Evolutionary conservation across 2,113 vertebrate species (phyloP).

Genomic region (Podiceps cristatus): DNA sequence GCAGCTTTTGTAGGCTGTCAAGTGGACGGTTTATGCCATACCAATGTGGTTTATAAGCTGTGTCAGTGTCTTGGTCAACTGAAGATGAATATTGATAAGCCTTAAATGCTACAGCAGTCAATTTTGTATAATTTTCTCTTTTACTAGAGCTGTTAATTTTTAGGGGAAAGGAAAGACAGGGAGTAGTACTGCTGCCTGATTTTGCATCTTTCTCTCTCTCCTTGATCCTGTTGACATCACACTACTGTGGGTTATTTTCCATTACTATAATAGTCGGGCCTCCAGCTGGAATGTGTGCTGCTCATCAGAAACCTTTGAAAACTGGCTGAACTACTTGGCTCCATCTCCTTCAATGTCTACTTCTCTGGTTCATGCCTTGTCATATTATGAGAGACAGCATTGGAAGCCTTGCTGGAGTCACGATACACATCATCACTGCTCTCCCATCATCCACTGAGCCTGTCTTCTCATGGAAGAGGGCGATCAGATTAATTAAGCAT

Average conservation of each 20-base stretch:
- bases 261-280: background rate
- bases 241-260: background rate
- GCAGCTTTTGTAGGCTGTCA: constrained; percentile 6
- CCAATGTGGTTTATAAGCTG: background rate
- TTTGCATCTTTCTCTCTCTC: background rate
- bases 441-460: background rate
- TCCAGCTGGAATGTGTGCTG: background rate
- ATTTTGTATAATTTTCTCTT: background rate
- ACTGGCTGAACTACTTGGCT: too few species aligned
- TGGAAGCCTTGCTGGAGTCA: background rate
- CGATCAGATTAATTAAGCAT: background rate
- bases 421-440: background rate
- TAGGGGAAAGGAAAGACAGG: background rate
- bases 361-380: background rate
- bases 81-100: background rate
- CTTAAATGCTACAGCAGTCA: background rate
- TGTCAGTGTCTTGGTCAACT: background rate
- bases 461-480: accelerated
- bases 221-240: background rate
- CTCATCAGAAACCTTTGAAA: background rate
- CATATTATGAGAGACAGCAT: background rate
- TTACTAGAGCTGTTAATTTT: background rate
- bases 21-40: background rate
- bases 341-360: background rate
- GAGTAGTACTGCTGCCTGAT: background rate